Evolutionary conservation across 2,888 invertebrate genomes (phyloP), one percentile per base, ranked within the genome.

Genomic region (Pristionchus fissidentatus): DNA sequence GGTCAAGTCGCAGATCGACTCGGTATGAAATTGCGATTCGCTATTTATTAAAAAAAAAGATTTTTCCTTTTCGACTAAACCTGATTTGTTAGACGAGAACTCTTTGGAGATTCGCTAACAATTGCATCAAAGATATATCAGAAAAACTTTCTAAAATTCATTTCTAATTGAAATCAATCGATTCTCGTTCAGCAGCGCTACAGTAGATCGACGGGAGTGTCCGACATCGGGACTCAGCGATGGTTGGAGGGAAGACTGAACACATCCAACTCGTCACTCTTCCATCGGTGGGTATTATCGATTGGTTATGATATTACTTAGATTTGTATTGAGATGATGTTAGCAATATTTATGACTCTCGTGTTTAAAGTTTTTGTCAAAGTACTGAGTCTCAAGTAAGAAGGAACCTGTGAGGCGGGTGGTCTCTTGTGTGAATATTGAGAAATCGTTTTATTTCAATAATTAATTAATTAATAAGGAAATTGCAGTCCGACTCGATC

Each of bases 231-330:
- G 77, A 91, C 91, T n/a, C 89, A 90, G 79, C 86, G 91, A 78
- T 91, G 91, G 91, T 84, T 91, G 81, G 91, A 91, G 81, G 91
- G 91, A 83, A 90, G 90, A 78, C 84, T 91, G 84, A 90, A 91
- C 79, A 86, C 89, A 46, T 91, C 91, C 87, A 91, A 91, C 84
- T 88, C 91, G 2, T 86, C 87, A 29, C 84, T 91, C 1, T 91
- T 91, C 89, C 88, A 87, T 38, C 83, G 87, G 60, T 70, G n/a
- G 26, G 43, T 29, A 60, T 8, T 38, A 8, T 70, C 13, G 35
- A 73, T 49, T n/a, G n/a, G n/a, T n/a, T n/a, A n/a, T n/a, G n/a
- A n/a, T n/a, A n/a, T n/a, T n/a, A n/a, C n/a, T n/a, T n/a, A n/a
- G n/a, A n/a, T n/a, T n/a, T n/a, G n/a, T n/a, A n/a, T n/a, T n/a